phyloP scores from a whole-genome alignment of 2,888 invertebrate species.

The Podabrus alpinus region DNA sequence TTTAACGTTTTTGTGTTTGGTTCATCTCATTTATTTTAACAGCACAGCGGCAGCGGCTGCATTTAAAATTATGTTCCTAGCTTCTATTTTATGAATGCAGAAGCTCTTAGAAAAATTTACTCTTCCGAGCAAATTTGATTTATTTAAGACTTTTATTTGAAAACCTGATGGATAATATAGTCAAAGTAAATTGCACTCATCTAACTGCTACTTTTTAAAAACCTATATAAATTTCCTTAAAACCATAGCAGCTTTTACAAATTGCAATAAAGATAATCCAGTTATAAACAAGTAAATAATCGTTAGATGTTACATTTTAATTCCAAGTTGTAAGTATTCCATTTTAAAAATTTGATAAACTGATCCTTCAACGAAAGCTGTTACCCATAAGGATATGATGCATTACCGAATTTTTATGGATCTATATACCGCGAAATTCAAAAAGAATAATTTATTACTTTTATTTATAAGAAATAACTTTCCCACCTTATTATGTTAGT shows the following conservation, averaged over 20 bases:
- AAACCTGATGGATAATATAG: background rate
- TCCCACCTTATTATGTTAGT: background rate
- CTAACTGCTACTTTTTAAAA: background rate
- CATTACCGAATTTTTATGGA: background rate
- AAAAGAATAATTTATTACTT: background rate
- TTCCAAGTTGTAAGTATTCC: no score
- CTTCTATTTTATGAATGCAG: background rate
- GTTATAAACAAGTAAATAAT: no score
- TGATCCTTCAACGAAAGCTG: no score
- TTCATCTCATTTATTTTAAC: background rate
- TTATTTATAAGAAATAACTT: background rate
- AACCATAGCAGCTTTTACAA: background rate
- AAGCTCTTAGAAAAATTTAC: background rate
- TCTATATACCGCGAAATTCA: background rate
- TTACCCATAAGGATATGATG: no score
- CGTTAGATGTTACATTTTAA: no score
- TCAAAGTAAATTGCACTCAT: background rate
- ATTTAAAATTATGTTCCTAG: background rate
- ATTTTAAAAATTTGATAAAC: no score
- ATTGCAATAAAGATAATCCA: background rate
- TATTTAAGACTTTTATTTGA: background rate
- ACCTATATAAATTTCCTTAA: background rate
- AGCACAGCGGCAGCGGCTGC: background rate
- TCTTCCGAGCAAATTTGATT: background rate
- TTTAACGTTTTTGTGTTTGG: no score